Percentiles rank a stretch among this genome's conserved stretches.
Evolutionary conservation across 2,888 invertebrate species (phyloP).

Genomic region (Tipula unca): DNA sequence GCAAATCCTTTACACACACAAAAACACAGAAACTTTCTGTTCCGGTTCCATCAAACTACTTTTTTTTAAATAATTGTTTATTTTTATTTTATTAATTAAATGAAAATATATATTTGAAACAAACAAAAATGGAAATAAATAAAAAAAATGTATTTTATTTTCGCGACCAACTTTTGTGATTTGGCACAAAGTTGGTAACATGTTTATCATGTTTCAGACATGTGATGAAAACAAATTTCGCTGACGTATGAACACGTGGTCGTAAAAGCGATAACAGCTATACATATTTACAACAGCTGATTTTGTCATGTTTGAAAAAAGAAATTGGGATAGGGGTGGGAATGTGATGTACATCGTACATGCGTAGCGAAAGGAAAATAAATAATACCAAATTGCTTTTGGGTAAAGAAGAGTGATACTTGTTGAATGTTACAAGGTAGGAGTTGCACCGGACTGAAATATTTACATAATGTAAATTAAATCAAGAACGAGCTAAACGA

Average conservation of each 20-base stretch:
- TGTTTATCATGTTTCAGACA: not conserved
- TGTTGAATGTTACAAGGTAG: too few relatives aligned
- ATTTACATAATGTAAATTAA: too few relatives aligned
- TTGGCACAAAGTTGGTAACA: not conserved
- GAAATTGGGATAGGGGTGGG: not conserved
- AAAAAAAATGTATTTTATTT: not conserved
- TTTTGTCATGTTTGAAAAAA: not conserved
- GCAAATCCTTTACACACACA: not conserved
- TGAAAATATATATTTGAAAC: constrained; percentile 1
- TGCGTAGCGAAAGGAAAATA: not conserved
- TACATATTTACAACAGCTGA: not conserved
- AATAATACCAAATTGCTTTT: not conserved
- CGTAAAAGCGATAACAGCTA: too few relatives aligned
- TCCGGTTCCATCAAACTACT: not conserved
- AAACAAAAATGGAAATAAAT: constrained; percentile 8
- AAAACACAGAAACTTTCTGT: not conserved
- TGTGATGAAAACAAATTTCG: not conserved
- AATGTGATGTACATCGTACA: not conserved
- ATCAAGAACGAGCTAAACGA: too few relatives aligned
- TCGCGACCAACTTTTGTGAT: not conserved
- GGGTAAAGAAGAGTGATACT: too few relatives aligned
- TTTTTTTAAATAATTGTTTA: not conserved
- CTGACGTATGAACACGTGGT: not conserved
- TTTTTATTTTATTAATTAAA: not conserved
- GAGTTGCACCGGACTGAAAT: too few relatives aligned